Percentiles rank a stretch among this genome's conserved stretches.
These are phyloP conservation scores for Melanaphis sacchari DNA, from an alignment of 1,140 invertebrate genomes.

Conservation along the genomic window DNA sequence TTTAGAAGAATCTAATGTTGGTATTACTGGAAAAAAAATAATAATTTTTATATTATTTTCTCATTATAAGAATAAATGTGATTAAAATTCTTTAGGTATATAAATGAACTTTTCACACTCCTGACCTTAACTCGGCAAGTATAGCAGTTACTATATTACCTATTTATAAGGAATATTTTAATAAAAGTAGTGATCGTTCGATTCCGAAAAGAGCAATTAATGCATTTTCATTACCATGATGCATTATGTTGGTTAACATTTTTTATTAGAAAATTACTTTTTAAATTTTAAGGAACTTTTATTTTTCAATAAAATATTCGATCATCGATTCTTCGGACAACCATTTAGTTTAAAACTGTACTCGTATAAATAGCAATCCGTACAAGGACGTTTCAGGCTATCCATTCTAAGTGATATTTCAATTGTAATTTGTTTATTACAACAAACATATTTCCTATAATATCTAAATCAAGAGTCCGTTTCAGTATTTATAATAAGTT, in stretches of 20 bases:
- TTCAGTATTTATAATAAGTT: neutral
- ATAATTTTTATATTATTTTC: neutral
- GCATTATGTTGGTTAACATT: neutral
- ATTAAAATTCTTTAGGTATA: neutral
- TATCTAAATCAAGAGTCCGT: too few relatives aligned
- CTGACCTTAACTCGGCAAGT: neutral
- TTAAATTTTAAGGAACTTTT: neutral
- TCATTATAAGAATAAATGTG: neutral
- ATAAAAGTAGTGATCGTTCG: neutral
- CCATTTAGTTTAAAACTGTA: too few relatives aligned
- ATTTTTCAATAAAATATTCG: neutral
- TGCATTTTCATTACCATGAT: neutral
- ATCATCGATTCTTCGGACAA: too few relatives aligned
- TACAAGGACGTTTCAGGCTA: too few relatives aligned
- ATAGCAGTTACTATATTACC: neutral
- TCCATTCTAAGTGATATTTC: too few relatives aligned
- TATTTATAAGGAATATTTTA: neutral
- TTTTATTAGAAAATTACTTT: neutral
- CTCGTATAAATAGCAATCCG: too few relatives aligned
- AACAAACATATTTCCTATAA: too few relatives aligned
- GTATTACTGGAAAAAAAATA: too few relatives aligned
- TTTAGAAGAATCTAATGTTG: too few relatives aligned
- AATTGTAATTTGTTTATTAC: too few relatives aligned
- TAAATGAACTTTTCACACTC: neutral
- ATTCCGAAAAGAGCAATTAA: neutral